phyloP scores from a whole-genome alignment of 35 echinoderm and acorn worm species.

The Stichopus chloronotus region DNA sequence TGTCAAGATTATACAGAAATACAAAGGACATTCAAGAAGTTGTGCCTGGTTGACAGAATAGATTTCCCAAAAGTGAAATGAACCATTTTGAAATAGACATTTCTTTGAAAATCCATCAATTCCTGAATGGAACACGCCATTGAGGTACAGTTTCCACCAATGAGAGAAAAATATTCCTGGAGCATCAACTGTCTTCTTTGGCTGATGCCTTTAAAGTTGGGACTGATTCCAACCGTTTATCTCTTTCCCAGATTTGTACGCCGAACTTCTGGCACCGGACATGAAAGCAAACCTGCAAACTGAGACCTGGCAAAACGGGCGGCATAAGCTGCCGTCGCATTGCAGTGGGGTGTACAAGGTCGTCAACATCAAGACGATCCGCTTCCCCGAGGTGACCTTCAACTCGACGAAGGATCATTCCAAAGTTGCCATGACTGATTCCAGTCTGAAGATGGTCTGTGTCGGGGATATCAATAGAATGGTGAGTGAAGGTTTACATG shows the following conservation, averaged over 20 bases:
- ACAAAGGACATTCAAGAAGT: no score
- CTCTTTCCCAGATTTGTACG: slow-evolving; percentile 47
- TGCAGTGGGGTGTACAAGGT: slow-evolving; percentile 30
- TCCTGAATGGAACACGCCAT: no score
- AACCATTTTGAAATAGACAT: no score
- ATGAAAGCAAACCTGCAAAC: slow-evolving; percentile 16
- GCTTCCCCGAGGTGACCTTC: slow-evolving; percentile 37
- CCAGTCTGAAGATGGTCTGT: neutral
- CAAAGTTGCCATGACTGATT: slow-evolving; percentile 43
- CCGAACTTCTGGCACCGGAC: slow-evolving; percentile 41
- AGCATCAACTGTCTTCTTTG: no score
- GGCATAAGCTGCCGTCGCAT: neutral
- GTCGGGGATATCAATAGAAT: slow-evolving; percentile 61
- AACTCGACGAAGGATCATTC: slow-evolving; percentile 54
- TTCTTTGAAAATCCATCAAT: no score
- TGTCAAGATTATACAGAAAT: no score
- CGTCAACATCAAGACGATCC: slow-evolving; percentile 43
- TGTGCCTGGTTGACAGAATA: no score
- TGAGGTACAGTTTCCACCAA: no score
- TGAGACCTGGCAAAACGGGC: slow-evolving; percentile 61
- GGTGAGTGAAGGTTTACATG: neutral
- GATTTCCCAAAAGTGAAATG: no score
- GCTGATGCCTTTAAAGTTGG: no score
- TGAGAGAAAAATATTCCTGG: no score
- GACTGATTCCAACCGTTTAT: no score